Conservation (phyloP, 2,113 vertebrate species). For the Anser brachyrhynchus region DNA sequence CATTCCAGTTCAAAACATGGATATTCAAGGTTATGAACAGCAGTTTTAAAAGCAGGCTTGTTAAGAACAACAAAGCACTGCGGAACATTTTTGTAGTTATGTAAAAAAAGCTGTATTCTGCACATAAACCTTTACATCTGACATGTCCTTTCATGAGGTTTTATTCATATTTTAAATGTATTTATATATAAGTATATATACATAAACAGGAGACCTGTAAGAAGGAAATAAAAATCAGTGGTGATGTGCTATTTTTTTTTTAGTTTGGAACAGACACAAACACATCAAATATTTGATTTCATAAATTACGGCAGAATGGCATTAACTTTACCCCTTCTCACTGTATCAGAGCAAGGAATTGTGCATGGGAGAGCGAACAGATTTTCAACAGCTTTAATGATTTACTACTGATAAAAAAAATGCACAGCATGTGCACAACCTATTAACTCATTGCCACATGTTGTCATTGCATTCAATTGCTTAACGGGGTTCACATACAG, state of each 20-base stretch:
- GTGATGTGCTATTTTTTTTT: not conserved
- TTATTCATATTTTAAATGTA: not conserved
- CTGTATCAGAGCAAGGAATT: not conserved
- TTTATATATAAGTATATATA: not conserved
- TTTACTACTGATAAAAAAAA: not conserved
- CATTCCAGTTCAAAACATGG: not conserved
- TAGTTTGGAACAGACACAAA: not conserved
- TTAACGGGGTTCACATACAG: not conserved
- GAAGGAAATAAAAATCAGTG: not conserved
- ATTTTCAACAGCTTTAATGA: conserved; percentile 15
- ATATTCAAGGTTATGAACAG: not conserved
- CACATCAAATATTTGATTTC: not conserved
- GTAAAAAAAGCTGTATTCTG: not conserved
- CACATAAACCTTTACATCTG: not conserved
- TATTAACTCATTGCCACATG: not conserved
- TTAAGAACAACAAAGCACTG: not conserved
- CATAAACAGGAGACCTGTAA: not conserved
- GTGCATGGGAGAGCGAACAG: not conserved
- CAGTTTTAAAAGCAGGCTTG: not conserved
- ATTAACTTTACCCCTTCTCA: not conserved
- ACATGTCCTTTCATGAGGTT: not conserved
- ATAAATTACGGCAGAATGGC: not conserved
- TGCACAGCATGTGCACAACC: not conserved
- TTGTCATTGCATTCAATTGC: not conserved
- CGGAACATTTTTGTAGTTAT: not conserved